Percentiles rank a stretch among this genome's conserved stretches.
Conservation (phyloP, 2,797 vertebrate genomes). For the Cheirogaleus major region DNA sequence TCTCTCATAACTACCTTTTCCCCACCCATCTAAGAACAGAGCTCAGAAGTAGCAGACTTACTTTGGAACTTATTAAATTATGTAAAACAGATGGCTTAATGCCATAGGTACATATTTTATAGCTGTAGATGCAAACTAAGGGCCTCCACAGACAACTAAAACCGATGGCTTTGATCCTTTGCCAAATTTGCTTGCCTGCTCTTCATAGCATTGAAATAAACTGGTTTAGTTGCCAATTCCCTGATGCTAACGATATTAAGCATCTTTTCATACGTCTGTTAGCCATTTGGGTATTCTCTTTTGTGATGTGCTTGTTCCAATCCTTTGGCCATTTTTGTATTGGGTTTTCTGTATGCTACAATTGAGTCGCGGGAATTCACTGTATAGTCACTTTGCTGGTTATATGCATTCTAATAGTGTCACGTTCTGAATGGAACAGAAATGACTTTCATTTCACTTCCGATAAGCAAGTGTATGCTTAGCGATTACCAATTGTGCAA, state of each 20-base stretch:
- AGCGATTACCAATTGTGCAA: no score
- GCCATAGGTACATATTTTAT: not conserved
- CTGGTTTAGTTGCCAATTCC: not conserved
- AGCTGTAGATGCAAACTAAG: not conserved
- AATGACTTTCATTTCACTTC: no score
- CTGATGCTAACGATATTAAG: not conserved
- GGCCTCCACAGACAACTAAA: not conserved
- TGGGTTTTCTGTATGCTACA: not conserved
- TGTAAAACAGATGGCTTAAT: no score
- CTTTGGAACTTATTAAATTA: not conserved
- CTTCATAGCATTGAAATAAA: no score
- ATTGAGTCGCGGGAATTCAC: not conserved
- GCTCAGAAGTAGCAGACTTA: not conserved
- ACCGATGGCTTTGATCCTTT: not conserved
- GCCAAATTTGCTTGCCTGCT: not conserved
- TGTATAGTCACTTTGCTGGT: not conserved
- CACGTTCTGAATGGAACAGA: no score
- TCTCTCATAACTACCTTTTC: no score
- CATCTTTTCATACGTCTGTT: no score
- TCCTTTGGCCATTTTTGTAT: not conserved
- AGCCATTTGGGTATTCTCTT: not conserved
- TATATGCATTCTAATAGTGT: not conserved
- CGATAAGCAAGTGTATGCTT: no score
- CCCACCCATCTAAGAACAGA: fast-evolving
- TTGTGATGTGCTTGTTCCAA: not conserved